Conservation (phyloP, 2,113 vertebrate species). For the Ailuropoda melanoleuca region DNA sequence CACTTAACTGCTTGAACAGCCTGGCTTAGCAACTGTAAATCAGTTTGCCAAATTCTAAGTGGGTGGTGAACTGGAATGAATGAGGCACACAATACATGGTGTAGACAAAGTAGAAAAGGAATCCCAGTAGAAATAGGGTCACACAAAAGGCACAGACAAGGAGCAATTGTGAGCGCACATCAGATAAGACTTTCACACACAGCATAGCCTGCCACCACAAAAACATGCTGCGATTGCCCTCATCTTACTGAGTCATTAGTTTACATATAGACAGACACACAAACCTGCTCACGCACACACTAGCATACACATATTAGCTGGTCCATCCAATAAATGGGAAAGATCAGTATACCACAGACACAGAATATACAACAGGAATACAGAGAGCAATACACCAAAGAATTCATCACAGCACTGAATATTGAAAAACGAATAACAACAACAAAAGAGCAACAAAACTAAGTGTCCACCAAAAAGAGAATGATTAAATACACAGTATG, state of each 20-base stretch:
- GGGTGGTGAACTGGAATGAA: slow-evolving; percentile 65
- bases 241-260: not conserved
- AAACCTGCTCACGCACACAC: not conserved
- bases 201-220: not conserved
- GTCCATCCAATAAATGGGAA: not conserved
- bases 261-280: not conserved
- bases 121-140: slow-evolving; percentile 10
- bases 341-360: not conserved
- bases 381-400: not conserved
- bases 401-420: not conserved
- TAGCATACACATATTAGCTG: not conserved
- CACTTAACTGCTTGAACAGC: slow-evolving; percentile 39
- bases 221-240: not conserved
- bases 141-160: slow-evolving; percentile 9
- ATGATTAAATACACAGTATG: not conserved
- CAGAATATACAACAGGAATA: not conserved
- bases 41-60: slow-evolving; percentile 51
- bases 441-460: not conserved
- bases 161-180: not conserved
- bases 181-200: not conserved
- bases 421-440: not conserved
- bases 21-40: slow-evolving; percentile 41
- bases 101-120: slow-evolving; percentile 22
- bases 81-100: not conserved
- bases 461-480: not conserved